Conservation (phyloP, 2,113 vertebrate genomes). For the Tachycineta bicolor region DNA sequence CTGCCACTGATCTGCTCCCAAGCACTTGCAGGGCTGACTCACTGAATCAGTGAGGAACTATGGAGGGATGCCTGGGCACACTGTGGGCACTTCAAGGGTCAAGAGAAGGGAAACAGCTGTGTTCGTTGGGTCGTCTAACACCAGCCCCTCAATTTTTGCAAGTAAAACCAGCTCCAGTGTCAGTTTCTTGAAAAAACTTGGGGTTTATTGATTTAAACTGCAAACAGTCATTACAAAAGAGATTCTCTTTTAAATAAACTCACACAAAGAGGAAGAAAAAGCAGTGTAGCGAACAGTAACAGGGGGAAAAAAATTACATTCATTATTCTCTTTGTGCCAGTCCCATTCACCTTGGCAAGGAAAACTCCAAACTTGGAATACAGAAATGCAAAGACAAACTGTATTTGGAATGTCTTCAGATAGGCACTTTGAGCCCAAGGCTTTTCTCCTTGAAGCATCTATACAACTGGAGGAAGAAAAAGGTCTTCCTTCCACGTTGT, state of each 20-base stretch:
- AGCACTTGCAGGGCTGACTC: not conserved
- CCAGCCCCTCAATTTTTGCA: not conserved
- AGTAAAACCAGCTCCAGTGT: slow-evolving; percentile 69
- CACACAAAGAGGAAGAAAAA: slow-evolving; percentile 86
- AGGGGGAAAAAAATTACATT: slow-evolving; percentile 87
- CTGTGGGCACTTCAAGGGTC: not conserved
- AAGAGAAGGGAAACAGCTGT: not conserved
- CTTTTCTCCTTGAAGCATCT: slow-evolving; percentile 73
- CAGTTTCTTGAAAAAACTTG: slow-evolving; percentile 85
- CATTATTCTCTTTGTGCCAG: slow-evolving; percentile 94
- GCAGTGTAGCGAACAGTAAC: slow-evolving; percentile 92
- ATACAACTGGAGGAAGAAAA: slow-evolving; percentile 74
- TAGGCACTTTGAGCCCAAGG: slow-evolving; percentile 86
- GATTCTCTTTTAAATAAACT: slow-evolving; percentile 92
- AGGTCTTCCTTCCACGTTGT: slow-evolving; percentile 75
- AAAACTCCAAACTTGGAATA: slow-evolving; percentile 84
- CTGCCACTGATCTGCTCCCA: not conserved
- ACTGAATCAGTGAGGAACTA: not conserved
- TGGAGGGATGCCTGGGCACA: not conserved
- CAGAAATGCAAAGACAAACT: slow-evolving; percentile 81
- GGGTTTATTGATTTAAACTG: slow-evolving; percentile 99
- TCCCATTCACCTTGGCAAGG: slow-evolving; percentile 83
- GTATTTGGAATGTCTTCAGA: slow-evolving; percentile 94
- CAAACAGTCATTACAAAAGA: slow-evolving; percentile 99
- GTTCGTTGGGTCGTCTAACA: not conserved